Base-by-base conservation (phyloP, 2,113 vertebrate genomes). In the Callospermophilus lateralis region DNA sequence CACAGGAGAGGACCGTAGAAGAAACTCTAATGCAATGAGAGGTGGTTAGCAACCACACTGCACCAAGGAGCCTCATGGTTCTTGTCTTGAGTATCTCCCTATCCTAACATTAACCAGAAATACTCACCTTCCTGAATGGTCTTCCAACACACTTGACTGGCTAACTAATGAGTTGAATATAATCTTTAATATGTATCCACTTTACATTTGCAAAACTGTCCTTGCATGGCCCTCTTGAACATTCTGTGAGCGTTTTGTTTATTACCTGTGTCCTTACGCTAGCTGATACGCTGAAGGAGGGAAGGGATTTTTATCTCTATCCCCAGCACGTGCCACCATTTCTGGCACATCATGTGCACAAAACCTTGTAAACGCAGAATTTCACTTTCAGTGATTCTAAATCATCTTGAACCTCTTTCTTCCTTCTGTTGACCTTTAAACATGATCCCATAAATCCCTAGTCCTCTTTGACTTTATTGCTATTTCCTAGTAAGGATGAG, bases 381-480 rank as follows among this genome's bases (percentile, higher is more conserved):
- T 94, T 83, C 37, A 86, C 45, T 93, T 85, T 53, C 26, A 79
- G 58, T 34, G 45, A 51, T 70, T 95, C 58, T 95, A 93, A 96
- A 94, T 90, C 84, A 70, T 95, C 39, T 80, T 37, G 17, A 73
- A 55, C 10, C 55, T 51, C 53, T 65, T 61, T 90, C 34, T 87
- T 74, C 32, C 42, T 84, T 79, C 63, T 83, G 19, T 37, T 93
- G 92, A 80, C 61, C 84, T 97, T 94, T 90, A 88, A 93, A 65
- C 24, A 37, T 61, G 28, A 84, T 55, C 10, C 34, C n/a, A 72
- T 72, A 92, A 96, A 84, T 93, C 70, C 61, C 70, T 92, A 28
- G 13, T 88, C 20, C 51, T 86, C 65, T 84, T 85, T 86, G 74
- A 58, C 45, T 78, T 84, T 70, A 63, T 58, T 86, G 34, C 32